Percentiles rank a stretch among this genome's conserved stretches.
Evolutionary conservation across 2,113 vertebrate genomes (phyloP).

Genomic region (Pomatostomus ruficeps): DNA sequence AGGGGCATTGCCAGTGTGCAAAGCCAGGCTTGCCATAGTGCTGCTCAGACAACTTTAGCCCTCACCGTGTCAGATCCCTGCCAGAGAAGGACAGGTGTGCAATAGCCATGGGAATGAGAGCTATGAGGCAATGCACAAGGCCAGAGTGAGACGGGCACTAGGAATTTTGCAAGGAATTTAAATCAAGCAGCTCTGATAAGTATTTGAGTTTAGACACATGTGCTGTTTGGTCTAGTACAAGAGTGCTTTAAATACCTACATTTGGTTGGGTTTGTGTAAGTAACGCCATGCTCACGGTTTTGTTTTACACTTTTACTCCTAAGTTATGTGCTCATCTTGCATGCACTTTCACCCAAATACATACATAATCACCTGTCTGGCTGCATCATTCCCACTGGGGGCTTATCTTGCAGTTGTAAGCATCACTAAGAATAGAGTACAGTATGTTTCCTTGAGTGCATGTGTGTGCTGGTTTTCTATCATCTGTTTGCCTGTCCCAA

Average conservation of each 20-base stretch:
- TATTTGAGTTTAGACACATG: neutral
- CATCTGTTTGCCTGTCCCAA: neutral
- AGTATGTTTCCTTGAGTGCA: neutral
- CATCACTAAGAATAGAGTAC: constrained; percentile 23
- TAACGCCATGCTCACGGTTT: neutral
- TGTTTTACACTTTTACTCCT: neutral
- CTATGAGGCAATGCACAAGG: fast-evolving
- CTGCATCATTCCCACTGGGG: neutral
- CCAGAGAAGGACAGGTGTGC: neutral
- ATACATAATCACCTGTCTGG: constrained; percentile 7
- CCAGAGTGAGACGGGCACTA: fast-evolving
- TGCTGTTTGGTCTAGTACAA: neutral
- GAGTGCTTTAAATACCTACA: neutral
- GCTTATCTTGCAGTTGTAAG: neutral
- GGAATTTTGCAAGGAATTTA: neutral
- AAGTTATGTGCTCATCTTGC: neutral
- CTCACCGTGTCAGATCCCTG: neutral
- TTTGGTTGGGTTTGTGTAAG: neutral
- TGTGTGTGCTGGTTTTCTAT: neutral
- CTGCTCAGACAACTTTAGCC: neutral
- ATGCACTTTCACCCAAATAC: constrained; percentile 43
- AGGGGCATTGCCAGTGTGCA: neutral
- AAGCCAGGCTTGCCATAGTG: neutral
- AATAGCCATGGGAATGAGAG: neutral
- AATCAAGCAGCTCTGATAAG: neutral